Conservation (phyloP, 2,113 vertebrate genomes). For the Pristiophorus japonicus region DNA sequence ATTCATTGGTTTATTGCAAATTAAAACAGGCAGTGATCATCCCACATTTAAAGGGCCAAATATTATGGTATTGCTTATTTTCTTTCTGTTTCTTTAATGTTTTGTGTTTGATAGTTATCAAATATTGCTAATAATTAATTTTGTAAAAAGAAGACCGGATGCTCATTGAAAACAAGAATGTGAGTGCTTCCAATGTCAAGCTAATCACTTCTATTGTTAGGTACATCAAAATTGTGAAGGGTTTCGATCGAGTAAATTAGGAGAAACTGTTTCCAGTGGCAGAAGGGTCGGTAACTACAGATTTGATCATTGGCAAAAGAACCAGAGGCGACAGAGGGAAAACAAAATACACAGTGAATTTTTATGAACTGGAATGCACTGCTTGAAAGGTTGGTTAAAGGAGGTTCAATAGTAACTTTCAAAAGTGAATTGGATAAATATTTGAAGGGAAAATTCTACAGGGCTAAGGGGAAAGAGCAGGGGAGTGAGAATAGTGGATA, state of each 20-base stretch:
- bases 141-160: not conserved
- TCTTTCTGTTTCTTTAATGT: not conserved
- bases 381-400: no score
- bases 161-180: not conserved
- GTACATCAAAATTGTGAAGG: not conserved
- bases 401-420: no score
- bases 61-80: not conserved
- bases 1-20: not conserved
- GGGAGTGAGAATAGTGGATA: no score
- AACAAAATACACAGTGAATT: no score
- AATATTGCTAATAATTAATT: not conserved
- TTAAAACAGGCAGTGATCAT: not conserved
- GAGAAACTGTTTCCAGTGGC: not conserved
- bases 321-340: no score
- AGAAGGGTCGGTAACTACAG: no score
- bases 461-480: no score
- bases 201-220: not conserved
- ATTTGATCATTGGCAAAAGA: no score
- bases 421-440: no score
- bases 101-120: not conserved
- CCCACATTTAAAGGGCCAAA: not conserved
- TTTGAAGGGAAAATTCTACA: no score
- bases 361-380: no score
- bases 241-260: not conserved
- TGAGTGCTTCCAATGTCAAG: not conserved